Percentiles rank a stretch among this genome's conserved stretches.
Evolutionary conservation across 2,888 invertebrate species (phyloP).

Genomic region (Drosophila algonquin): DNA sequence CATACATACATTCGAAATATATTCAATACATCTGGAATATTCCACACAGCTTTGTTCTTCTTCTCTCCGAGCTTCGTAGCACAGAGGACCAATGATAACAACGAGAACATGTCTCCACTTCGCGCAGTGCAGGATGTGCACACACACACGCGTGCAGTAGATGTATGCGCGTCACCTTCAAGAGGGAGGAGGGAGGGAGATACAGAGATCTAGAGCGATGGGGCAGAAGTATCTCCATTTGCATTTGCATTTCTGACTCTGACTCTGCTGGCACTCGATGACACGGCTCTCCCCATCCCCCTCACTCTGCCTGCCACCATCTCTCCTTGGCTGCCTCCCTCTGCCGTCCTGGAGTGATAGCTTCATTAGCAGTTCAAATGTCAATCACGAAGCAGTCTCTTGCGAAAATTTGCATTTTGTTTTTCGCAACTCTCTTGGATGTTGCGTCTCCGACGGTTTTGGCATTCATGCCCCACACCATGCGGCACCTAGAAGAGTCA

Average conservation of each 20-base stretch:
- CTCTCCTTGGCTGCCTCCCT: neutral
- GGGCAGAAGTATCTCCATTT: neutral
- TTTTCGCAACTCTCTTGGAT: slow-evolving; percentile 29
- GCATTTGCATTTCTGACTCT: slow-evolving; percentile 12
- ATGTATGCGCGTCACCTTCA: too few relatives aligned
- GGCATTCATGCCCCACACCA: neutral
- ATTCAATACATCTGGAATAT: too few relatives aligned
- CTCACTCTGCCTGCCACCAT: neutral
- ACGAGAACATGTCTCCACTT: too few relatives aligned
- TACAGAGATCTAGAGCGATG: neutral
- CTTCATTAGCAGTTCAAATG: slow-evolving; percentile 64
- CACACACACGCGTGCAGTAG: too few relatives aligned
- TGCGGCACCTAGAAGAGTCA: neutral
- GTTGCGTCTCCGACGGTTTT: slow-evolving; percentile 6
- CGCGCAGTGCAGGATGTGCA: too few relatives aligned
- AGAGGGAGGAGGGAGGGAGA: neutral
- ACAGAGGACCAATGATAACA: too few relatives aligned
- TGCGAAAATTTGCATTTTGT: slow-evolving; percentile 47
- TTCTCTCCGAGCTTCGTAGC: too few relatives aligned
- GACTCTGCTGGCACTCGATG: slow-evolving; percentile 33
- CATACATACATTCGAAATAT: too few relatives aligned
- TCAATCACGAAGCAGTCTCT: slow-evolving; percentile 54
- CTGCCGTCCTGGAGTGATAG: slow-evolving; percentile 45
- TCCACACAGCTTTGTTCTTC: too few relatives aligned
- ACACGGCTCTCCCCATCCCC: slow-evolving; percentile 15